These are phyloP conservation scores for Peromyscus californicus DNA, from an alignment of 2,113 vertebrate species.

Conservation along the genomic window DNA sequence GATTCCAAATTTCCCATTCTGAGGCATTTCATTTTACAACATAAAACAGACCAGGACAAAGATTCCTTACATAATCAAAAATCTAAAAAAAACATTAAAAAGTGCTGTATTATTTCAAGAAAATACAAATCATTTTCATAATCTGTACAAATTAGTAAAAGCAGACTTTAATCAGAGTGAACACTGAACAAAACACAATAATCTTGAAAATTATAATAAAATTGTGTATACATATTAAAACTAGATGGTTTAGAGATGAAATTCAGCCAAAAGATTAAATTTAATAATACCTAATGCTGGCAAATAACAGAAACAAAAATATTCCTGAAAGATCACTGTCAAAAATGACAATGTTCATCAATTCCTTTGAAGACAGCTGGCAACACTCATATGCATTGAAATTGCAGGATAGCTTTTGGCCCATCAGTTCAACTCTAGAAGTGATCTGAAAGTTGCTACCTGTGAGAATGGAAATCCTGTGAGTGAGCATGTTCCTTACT, in stretches of 20 bases:
- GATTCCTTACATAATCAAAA: conserved; percentile 3
- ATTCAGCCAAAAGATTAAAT: neutral
- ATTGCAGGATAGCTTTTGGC: neutral
- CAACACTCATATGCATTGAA: neutral
- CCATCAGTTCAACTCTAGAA: neutral
- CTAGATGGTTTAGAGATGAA: neutral
- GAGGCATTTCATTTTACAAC: neutral
- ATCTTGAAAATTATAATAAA: conserved; percentile 45
- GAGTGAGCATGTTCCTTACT: neutral
- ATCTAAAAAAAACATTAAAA: neutral
- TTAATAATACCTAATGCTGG: neutral
- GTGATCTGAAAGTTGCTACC: neutral
- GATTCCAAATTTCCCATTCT: neutral
- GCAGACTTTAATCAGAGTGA: neutral
- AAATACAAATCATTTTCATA: neutral
- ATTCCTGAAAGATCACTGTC: neutral
- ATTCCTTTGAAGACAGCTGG: neutral
- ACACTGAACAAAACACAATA: neutral
- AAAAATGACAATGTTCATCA: conserved; percentile 37
- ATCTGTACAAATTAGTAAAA: neutral
- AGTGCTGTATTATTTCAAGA: neutral
- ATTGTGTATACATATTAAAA: conserved; percentile 21
- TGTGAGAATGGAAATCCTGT: neutral
- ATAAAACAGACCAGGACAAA: neutral
- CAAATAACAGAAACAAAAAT: neutral